These are phyloP conservation scores for Garra rufa DNA, from an alignment of 2,113 vertebrate species.

Conservation along the genomic window DNA sequence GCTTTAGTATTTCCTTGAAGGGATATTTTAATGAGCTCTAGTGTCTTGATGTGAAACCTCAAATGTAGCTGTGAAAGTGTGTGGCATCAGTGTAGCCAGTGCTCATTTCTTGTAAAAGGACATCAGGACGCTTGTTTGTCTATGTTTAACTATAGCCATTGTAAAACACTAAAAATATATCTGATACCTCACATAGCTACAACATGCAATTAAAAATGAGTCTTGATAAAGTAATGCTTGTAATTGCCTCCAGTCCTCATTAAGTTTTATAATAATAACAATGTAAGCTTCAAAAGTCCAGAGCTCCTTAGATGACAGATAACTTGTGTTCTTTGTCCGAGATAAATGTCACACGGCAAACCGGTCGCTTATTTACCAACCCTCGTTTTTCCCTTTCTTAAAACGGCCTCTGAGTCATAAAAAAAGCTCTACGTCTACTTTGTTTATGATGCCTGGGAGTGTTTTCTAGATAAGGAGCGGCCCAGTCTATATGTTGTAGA, in stretches of 20 bases:
- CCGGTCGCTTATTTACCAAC: neutral
- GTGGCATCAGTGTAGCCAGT: too few species aligned
- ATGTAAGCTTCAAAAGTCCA: neutral
- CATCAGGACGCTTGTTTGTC: neutral
- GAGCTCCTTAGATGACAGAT: neutral
- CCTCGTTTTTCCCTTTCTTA: conserved; percentile 21
- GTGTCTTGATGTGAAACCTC: neutral
- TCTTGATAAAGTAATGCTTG: neutral
- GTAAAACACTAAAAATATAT: neutral
- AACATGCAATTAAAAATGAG: neutral
- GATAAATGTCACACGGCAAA: neutral
- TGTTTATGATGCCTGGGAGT: conserved; percentile 52
- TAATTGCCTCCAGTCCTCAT: neutral
- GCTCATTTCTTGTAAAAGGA: neutral
- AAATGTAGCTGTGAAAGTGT: conserved; percentile 7
- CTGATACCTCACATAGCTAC: neutral
- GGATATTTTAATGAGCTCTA: neutral
- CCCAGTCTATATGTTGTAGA: conserved; percentile 4
- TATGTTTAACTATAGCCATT: neutral
- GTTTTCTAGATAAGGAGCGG: conserved; percentile 59
- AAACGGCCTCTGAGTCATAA: conserved; percentile 53
- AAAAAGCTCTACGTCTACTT: conserved; percentile 62
- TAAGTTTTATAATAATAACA: conserved; percentile 16
- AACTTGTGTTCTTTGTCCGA: neutral
- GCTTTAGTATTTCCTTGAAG: neutral